Evolutionary conservation across 2,113 vertebrate species (phyloP).

Genomic region (Dromiciops gliroides): DNA sequence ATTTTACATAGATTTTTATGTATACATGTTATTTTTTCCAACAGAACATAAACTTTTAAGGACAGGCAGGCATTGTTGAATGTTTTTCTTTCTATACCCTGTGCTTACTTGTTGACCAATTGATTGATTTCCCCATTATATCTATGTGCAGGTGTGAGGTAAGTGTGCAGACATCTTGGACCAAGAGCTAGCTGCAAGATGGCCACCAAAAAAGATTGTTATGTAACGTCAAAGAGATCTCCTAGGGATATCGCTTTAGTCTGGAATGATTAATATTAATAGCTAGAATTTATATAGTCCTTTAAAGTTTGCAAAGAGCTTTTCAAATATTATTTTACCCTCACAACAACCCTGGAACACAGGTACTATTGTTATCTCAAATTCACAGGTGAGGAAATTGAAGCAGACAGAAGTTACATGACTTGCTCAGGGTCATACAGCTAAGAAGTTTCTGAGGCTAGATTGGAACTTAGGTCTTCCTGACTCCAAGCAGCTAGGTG

Average conservation of each 20-base stretch:
- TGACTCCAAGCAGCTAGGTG: background rate
- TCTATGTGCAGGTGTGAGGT: background rate
- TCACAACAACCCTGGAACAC: background rate
- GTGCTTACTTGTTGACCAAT: background rate
- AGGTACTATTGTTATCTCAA: background rate
- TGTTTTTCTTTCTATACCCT: background rate
- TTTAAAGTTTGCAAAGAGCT: background rate
- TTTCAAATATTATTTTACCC: background rate
- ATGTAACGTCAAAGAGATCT: background rate
- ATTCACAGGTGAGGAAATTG: background rate
- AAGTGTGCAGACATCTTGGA: background rate
- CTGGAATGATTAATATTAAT: background rate
- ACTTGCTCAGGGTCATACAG: background rate
- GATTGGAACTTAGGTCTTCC: background rate
- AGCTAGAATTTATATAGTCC: background rate
- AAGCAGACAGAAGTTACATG: background rate
- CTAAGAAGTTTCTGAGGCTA: background rate
- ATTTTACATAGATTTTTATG: background rate
- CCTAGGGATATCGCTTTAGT: background rate
- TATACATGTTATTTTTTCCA: background rate
- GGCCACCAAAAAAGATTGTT: background rate
- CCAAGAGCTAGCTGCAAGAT: background rate
- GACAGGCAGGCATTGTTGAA: background rate
- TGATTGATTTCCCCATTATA: background rate
- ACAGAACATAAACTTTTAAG: background rate